These are phyloP conservation scores for Cantharis rufa DNA, from an alignment of 2,888 invertebrate genomes.

Conservation along the genomic window DNA sequence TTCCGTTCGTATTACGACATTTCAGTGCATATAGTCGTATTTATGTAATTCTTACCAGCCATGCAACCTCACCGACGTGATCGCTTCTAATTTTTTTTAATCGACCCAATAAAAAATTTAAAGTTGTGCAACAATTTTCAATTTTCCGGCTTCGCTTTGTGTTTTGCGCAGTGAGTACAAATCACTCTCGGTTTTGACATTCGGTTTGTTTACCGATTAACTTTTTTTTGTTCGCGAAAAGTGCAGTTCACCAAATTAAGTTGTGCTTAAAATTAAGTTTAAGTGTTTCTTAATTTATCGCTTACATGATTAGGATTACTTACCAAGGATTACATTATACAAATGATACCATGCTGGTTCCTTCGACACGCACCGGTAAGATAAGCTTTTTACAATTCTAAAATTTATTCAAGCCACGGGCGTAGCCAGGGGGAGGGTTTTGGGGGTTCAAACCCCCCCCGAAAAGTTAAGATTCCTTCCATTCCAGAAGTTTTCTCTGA, in stretches of 20 bases:
- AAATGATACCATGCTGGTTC: constrained; percentile 16
- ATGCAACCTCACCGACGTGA: background rate
- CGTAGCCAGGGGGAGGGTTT: too few relatives aligned
- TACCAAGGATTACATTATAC: constrained; percentile 20
- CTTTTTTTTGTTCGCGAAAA: background rate
- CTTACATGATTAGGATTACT: constrained; percentile 23
- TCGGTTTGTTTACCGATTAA: constrained; percentile 18
- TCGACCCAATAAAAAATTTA: background rate
- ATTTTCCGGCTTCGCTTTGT: constrained; percentile 9
- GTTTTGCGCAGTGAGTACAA: constrained; percentile 18
- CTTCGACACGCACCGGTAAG: constrained; percentile 19
- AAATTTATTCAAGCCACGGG: background rate
- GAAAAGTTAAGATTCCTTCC: too few relatives aligned
- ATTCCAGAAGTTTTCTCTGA: too few relatives aligned
- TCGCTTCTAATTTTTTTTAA: background rate
- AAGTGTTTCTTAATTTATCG: background rate
- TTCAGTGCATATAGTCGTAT: constrained; percentile 15
- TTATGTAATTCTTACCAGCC: background rate
- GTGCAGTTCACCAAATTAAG: background rate
- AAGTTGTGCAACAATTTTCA: background rate
- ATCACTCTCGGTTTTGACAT: constrained; percentile 10
- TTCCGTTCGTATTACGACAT: constrained; percentile 18
- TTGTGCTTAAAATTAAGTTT: background rate
- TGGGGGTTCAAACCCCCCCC: too few relatives aligned
- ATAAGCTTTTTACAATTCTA: background rate